Evolutionary conservation across 1,140 invertebrate genomes (phyloP).

Genomic region (Drosophila mojavensis): DNA sequence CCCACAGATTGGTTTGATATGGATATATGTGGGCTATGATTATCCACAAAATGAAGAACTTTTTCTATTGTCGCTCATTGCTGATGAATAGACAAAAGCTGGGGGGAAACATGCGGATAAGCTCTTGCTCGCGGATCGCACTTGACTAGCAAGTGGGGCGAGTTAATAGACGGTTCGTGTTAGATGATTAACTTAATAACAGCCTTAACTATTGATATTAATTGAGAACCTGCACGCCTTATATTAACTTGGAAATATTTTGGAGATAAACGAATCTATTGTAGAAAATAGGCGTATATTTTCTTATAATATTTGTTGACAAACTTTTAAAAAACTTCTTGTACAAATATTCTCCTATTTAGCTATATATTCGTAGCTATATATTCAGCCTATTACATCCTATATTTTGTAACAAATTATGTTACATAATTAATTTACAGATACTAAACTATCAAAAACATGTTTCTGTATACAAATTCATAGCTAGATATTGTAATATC

Average conservation of each 20-base stretch:
- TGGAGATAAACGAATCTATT: not conserved
- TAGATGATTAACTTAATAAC: slow-evolving; percentile 3
- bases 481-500: no score
- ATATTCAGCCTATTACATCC: no score
- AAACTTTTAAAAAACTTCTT: no score
- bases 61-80: slow-evolving; percentile 27
- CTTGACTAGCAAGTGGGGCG: slow-evolving; percentile 7
- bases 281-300: no score
- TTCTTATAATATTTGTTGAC: no score
- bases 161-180: slow-evolving; percentile 22
- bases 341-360: no score
- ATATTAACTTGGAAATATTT: not conserved
- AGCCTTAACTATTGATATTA: not conserved
- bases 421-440: no score
- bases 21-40: slow-evolving; percentile 31
- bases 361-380: no score
- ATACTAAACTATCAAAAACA: no score
- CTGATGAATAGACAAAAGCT: slow-evolving; percentile 3
- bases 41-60: slow-evolving; percentile 24
- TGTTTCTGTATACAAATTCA: no score
- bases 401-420: no score
- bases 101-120: slow-evolving; percentile 17
- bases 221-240: not conserved
- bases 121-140: slow-evolving; percentile 1
- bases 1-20: not conserved